These are phyloP conservation scores for Anser brachyrhynchus DNA, from an alignment of 2,113 vertebrate species.

Conservation along the genomic window DNA sequence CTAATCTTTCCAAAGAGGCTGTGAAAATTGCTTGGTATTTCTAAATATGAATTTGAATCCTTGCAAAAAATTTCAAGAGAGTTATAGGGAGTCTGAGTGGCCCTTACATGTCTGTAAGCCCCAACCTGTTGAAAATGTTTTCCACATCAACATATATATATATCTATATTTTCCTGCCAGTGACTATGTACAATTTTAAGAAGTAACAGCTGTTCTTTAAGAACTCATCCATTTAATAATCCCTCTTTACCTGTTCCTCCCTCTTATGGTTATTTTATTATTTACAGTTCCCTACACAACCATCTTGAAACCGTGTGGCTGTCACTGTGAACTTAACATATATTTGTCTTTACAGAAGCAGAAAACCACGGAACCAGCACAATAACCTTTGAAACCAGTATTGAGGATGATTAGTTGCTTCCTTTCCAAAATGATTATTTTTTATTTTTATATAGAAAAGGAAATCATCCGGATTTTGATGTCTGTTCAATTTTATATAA, in stretches of 20 bases:
- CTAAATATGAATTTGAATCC: background rate
- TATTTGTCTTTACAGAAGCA: background rate
- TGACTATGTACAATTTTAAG: background rate
- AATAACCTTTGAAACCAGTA: background rate
- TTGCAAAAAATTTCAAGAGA: background rate
- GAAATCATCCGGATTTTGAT: constrained; percentile 20
- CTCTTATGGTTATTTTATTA: background rate
- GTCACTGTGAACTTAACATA: background rate
- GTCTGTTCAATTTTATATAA: background rate
- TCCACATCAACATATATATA: background rate
- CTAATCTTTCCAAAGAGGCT: background rate
- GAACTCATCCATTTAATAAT: background rate
- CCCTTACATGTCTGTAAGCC: background rate
- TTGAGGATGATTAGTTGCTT: background rate
- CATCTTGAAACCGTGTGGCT: background rate
- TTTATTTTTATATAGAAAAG: background rate
- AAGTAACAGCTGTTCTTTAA: background rate
- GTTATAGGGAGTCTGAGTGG: background rate
- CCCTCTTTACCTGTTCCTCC: background rate
- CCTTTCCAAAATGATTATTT: background rate
- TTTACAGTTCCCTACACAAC: background rate
- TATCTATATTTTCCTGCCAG: background rate
- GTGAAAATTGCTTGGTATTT: background rate
- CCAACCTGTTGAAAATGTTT: background rate
- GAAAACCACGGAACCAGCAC: background rate